Evolutionary conservation across 2,113 vertebrate species (phyloP).

Genomic region (Drymodes brunneopygia): DNA sequence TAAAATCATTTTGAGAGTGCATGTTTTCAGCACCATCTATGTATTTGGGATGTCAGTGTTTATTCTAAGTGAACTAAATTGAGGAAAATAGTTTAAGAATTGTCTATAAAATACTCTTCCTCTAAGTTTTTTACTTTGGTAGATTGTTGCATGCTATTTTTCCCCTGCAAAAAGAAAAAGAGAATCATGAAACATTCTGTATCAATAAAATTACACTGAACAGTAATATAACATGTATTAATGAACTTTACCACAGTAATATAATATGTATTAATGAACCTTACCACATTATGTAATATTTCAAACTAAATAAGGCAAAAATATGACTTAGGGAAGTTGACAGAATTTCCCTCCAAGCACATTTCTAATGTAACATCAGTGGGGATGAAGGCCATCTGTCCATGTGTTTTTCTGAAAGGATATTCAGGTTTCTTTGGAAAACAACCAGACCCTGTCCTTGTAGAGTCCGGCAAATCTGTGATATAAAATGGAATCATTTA

Average conservation of each 20-base stretch:
- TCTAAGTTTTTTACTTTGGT: neutral
- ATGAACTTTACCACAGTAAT: neutral
- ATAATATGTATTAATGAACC: neutral
- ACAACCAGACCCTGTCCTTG: neutral
- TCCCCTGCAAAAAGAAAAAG: neutral
- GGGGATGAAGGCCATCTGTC: slow-evolving; percentile 40
- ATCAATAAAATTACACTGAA: neutral
- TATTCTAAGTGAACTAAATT: neutral
- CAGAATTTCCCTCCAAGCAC: slow-evolving; percentile 27
- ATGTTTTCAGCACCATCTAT: neutral
- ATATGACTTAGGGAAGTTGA: neutral
- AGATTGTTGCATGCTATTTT: neutral
- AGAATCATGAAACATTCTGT: neutral
- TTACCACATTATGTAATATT: neutral
- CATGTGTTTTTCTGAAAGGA: neutral
- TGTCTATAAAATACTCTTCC: neutral
- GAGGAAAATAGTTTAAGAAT: neutral
- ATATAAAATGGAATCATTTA: neutral
- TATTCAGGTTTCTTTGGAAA: slow-evolving; percentile 9
- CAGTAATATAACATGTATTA: neutral
- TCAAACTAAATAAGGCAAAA: slow-evolving; percentile 9
- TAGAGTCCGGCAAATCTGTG: neutral
- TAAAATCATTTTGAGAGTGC: neutral
- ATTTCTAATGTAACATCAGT: neutral
- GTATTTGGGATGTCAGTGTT: neutral